Conservation (phyloP, 1,140 invertebrate genomes). For the Microvelia longipes region DNA sequence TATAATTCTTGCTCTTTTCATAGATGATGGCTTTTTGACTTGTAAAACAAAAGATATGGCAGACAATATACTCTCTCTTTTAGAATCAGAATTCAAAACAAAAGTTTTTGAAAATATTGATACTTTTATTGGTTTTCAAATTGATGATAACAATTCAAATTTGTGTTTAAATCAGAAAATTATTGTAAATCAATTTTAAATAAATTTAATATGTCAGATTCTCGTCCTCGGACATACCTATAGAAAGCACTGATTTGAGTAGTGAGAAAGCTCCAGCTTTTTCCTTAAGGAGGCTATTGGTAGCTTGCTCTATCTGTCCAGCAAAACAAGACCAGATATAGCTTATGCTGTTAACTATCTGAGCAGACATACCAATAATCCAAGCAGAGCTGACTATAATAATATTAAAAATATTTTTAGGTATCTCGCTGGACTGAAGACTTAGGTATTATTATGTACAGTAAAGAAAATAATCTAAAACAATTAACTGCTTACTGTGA, state of each 20-base stretch:
- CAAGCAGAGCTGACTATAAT: no score
- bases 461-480: no score
- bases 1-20: background rate
- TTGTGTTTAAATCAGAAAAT: background rate
- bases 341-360: no score
- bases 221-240: background rate
- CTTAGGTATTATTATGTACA: no score
- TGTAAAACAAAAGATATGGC: background rate
- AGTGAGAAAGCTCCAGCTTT: background rate
- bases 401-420: no score
- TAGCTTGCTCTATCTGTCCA: no score
- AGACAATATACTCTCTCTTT: background rate
- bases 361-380: no score
- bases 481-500: no score
- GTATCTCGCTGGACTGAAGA: no score
- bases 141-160: background rate
- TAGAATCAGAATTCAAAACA: background rate
- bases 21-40: background rate
- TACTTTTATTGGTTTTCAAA: background rate
- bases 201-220: background rate
- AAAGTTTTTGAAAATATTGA: background rate
- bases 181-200: background rate
- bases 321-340: no score
- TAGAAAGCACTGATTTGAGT: background rate
- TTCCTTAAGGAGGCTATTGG: no score